Evolutionary conservation across 2,113 vertebrate species (phyloP), one percentile per base, ranked within the genome.

Genomic region (Nansenia antarctica): DNA sequence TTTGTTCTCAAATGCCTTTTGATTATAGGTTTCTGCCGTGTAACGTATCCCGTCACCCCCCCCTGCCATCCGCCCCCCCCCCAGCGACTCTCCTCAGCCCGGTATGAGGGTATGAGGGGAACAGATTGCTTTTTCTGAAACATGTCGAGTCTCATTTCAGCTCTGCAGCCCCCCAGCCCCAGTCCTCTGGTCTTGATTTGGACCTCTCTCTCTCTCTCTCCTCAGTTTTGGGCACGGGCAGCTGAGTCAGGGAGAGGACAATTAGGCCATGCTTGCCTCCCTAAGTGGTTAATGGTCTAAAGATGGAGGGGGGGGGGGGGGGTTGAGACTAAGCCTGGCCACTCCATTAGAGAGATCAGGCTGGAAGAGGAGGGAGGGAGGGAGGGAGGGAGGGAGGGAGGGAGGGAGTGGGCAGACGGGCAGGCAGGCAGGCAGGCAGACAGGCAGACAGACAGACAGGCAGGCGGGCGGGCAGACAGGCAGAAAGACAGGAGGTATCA

Each of bases 201-300:
- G 35, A 65, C 64, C 49, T 35, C n/a, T n/a, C n/a, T n/a, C n/a
- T n/a, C n/a, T n/a, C n/a, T 8, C 24, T 20, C 8, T 14, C 24
- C 60, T n/a, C 52, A 62, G 42, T 27, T 31, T n/a, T 74, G 30
- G n/a, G 14, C n/a, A n/a, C 27, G 26, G 3, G 26, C 26, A 37
- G 57, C 73, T 76, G 64, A 83, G 58, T 82, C 68, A 81, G 87
- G 71, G 58, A 74, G 72, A 68, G 42, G 67, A 58, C 18, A 61
- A 57, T 58, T 29, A 30, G 47, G 42, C 58, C 42, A 62, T 70
- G 39, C 69, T 69, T 62, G 62, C 69, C 31, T 71, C 29, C 53
- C 52, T 61, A 58, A 69, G 32, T 87, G 84, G 89, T 85, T 93
- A 87, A 89, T 88, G 80, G 81, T 76, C 85, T 84, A 92, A 93